Percentiles rank a stretch among this genome's conserved stretches.
phyloP scores from a whole-genome alignment of 2,888 invertebrate genomes.

The Melinopterus prodromus region DNA sequence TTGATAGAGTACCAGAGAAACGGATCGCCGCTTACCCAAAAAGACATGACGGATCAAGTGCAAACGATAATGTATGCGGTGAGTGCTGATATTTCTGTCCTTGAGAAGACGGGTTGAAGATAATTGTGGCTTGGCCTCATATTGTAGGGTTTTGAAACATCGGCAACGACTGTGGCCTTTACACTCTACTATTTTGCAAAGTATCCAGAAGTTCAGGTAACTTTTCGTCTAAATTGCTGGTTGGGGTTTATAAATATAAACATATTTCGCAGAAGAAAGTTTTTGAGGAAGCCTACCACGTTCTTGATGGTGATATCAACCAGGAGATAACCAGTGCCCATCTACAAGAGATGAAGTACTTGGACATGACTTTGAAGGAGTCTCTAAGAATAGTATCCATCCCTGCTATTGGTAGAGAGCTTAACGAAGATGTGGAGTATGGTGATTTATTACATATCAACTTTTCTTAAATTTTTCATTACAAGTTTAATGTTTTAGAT shows the following conservation, averaged over 20 bases:
- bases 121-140: background rate
- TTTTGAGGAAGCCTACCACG: background rate
- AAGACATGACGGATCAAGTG: constrained; percentile 39
- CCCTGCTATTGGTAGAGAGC: background rate
- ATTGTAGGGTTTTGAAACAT: background rate
- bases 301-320: background rate
- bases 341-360: background rate
- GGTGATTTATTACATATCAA: no score
- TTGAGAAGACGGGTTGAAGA: no score
- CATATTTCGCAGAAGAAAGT: background rate
- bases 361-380: background rate
- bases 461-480: no score
- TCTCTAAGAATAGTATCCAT: background rate
- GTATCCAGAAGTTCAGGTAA: background rate
- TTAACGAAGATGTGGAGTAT: background rate
- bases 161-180: background rate
- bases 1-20: constrained; percentile 29
- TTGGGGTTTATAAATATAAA: background rate
- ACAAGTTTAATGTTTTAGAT: no score
- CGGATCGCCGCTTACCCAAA: constrained; percentile 32
- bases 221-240: background rate
- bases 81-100: constrained; percentile 7
- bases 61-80: constrained; percentile 42
- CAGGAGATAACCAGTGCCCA: background rate
- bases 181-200: background rate